Conservation (phyloP, 1,140 invertebrate species). For the Holcopasites calliopsidis region DNA sequence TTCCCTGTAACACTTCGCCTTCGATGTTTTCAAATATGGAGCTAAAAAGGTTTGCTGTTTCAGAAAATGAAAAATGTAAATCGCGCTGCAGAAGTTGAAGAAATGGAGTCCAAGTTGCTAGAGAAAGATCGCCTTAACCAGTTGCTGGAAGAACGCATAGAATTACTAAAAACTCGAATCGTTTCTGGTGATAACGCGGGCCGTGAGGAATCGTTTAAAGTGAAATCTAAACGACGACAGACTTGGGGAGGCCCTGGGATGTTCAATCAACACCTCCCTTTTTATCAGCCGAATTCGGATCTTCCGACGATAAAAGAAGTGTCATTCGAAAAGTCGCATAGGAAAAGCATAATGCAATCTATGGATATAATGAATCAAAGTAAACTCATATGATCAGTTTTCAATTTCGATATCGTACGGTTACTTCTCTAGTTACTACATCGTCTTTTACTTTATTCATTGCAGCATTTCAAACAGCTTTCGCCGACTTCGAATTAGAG, state of each 20-base stretch:
- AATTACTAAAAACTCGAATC: conserved; percentile 51
- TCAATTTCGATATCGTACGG: not conserved
- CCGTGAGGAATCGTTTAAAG: conserved; percentile 16
- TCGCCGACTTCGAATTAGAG: conserved; percentile 65
- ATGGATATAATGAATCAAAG: conserved; percentile 39
- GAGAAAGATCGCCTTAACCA: conserved; percentile 54
- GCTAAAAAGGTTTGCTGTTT: not conserved
- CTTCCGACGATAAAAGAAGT: conserved; percentile 53
- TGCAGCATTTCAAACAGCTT: conserved; percentile 54
- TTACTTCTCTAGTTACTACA: not conserved
- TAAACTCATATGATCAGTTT: not conserved
- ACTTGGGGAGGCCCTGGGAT: conserved; percentile 51
- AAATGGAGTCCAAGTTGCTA: conserved; percentile 49
- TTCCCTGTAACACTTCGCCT: conserved; percentile 8
- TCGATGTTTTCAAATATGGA: not conserved
- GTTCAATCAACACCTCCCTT: conserved; percentile 9
- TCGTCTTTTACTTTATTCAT: not conserved
- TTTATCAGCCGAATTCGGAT: not conserved
- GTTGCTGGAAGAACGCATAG: conserved; percentile 38
- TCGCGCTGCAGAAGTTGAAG: conserved; percentile 26
- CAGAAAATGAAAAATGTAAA: conserved; percentile 45
- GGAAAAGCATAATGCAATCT: conserved; percentile 32
- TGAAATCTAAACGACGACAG: conserved; percentile 42
- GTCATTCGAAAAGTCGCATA: conserved; percentile 30
- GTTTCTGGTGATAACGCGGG: conserved; percentile 27